Conservation (phyloP, 1,140 invertebrate genomes). For the Stenopsyche tienmushanensis region DNA sequence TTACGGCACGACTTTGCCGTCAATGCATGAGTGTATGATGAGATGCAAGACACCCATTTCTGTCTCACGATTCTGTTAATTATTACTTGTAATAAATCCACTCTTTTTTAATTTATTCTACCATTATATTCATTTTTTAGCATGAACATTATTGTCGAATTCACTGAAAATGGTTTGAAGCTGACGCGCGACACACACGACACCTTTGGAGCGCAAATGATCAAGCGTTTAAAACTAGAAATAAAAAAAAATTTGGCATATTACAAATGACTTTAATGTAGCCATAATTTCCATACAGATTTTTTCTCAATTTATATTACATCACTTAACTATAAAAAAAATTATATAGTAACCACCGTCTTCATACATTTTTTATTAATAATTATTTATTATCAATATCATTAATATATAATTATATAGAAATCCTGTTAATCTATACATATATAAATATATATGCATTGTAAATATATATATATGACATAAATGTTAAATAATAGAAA, state of each 20-base stretch:
- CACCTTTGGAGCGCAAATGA: too few relatives aligned
- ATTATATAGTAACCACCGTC: constrained; percentile 29
- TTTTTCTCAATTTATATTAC: constrained; percentile 39
- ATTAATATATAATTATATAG: constrained; percentile 26
- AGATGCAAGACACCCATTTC: too few relatives aligned
- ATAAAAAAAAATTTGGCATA: constrained; percentile 31
- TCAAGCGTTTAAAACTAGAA: constrained; percentile 6
- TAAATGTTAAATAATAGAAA: constrained; percentile 3
- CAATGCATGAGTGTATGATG: too few relatives aligned
- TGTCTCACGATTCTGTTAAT: too few relatives aligned
- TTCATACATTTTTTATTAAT: constrained; percentile 24
- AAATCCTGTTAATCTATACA: constrained; percentile 23
- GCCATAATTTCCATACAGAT: constrained; percentile 39
- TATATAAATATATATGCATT: constrained; percentile 13
- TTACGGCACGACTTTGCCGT: too few relatives aligned
- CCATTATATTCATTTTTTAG: too few relatives aligned
- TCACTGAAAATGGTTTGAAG: too few relatives aligned
- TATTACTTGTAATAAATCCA: too few relatives aligned
- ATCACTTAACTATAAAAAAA: constrained; percentile 41
- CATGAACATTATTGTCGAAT: too few relatives aligned
- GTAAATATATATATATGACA: not conserved
- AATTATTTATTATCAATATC: constrained; percentile 28
- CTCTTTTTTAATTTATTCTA: too few relatives aligned
- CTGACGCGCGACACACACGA: too few relatives aligned
- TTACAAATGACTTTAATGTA: constrained; percentile 43